phyloP scores from a whole-genome alignment of 2,888 invertebrate genomes.

The Rhagium mordax region DNA sequence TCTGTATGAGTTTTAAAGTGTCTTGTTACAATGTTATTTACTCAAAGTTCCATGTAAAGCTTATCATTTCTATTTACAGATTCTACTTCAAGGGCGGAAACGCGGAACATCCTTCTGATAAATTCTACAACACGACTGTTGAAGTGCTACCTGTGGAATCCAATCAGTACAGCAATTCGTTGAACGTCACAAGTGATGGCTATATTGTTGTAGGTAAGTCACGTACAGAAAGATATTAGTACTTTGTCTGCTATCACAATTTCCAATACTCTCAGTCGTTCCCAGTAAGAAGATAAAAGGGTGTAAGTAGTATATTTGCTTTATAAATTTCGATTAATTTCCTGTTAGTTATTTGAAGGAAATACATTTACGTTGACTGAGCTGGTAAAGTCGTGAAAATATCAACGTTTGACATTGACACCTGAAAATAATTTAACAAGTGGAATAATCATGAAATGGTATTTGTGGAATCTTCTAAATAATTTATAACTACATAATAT shows the following conservation, averaged over 20 bases:
- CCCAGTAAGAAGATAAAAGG: not conserved
- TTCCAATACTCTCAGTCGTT: not conserved
- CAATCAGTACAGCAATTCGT: constrained; percentile 70
- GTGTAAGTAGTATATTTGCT: not conserved
- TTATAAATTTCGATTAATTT: not conserved
- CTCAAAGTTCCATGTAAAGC: not conserved
- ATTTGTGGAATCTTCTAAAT: too few species aligned
- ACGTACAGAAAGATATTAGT: constrained; percentile 6
- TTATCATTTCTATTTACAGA: constrained; percentile 71
- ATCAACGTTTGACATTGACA: too few species aligned
- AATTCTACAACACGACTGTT: constrained; percentile 88
- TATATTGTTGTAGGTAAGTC: constrained; percentile 79
- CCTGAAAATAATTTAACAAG: too few species aligned
- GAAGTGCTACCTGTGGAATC: constrained; percentile 79
- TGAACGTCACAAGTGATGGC: constrained; percentile 78
- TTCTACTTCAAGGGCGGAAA: constrained; percentile 91
- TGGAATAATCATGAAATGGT: too few species aligned
- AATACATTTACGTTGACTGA: not conserved
- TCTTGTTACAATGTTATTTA: too few species aligned
- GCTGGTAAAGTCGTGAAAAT: too few species aligned
- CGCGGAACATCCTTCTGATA: constrained; percentile 90
- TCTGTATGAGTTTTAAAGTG: too few species aligned
- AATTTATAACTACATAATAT: too few species aligned
- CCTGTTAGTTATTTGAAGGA: not conserved
- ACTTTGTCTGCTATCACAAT: not conserved